These are phyloP conservation scores for Phenganax stokvisi DNA, from an alignment of 92 coral and sea anemone species.

Conservation along the genomic window DNA sequence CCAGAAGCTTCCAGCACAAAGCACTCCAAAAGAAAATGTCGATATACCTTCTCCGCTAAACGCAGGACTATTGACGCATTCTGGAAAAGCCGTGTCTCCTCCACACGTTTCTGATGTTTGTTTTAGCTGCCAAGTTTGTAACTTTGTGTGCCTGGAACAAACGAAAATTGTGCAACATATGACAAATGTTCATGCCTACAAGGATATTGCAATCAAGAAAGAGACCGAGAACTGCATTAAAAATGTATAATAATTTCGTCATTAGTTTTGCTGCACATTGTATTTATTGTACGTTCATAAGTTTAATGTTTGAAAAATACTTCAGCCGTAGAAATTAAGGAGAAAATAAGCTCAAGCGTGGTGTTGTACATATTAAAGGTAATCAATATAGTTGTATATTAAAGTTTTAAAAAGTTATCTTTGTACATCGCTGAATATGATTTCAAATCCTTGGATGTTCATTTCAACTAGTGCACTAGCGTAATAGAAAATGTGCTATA, in stretches of 20 bases:
- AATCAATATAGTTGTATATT: too few species aligned
- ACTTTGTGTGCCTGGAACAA: neutral
- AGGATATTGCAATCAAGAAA: conserved; percentile 6
- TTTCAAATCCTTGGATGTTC: too few species aligned
- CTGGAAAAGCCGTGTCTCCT: neutral
- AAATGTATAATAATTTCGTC: neutral
- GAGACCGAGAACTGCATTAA: neutral
- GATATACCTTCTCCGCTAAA: conserved; percentile 7
- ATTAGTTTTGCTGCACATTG: too few species aligned
- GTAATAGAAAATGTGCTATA: too few species aligned
- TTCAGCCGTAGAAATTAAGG: too few species aligned
- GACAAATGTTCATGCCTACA: neutral
- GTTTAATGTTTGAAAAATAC: neutral
- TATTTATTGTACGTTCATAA: too few species aligned
- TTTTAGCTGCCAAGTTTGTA: neutral
- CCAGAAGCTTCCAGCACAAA: neutral
- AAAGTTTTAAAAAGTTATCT: too few species aligned
- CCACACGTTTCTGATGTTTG: neutral
- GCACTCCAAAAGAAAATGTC: neutral
- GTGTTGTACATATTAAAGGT: too few species aligned
- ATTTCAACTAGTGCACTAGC: too few species aligned
- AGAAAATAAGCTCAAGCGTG: too few species aligned
- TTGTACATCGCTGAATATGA: too few species aligned
- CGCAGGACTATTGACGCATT: neutral
- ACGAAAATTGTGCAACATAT: conserved; percentile 14